phyloP scores from a whole-genome alignment of 1,140 invertebrate species.

The Oedothorax gibbosus region DNA sequence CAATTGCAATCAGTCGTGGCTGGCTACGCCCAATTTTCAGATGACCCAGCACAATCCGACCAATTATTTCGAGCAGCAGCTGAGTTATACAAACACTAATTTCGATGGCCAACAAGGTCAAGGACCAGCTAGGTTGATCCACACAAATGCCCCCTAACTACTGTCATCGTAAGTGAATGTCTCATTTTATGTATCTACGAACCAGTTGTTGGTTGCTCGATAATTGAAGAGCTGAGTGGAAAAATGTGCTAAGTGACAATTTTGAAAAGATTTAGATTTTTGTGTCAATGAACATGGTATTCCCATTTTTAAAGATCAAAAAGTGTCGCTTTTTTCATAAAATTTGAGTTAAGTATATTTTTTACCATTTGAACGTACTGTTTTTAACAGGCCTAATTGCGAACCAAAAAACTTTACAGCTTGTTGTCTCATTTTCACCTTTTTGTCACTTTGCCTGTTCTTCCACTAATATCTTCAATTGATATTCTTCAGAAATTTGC shows the following conservation, averaged over 20 bases:
- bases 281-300: too few relatives aligned
- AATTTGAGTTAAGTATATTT: too few relatives aligned
- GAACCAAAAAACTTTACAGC: too few relatives aligned
- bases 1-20: slow-evolving; percentile 53
- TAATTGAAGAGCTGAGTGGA: not conserved
- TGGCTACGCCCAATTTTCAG: slow-evolving; percentile 55
- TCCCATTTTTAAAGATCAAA: too few relatives aligned
- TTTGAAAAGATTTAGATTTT: not conserved
- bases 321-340: too few relatives aligned
- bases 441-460: too few relatives aligned
- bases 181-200: not conserved
- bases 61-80: slow-evolving; percentile 50
- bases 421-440: too few relatives aligned
- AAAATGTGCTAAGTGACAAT: not conserved
- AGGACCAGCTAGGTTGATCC: not conserved
- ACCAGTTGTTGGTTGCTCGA: not conserved
- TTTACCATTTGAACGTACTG: too few relatives aligned
- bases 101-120: not conserved
- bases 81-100: slow-evolving; percentile 25
- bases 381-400: too few relatives aligned
- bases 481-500: too few relatives aligned
- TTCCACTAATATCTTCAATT: too few relatives aligned
- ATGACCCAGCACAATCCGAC: slow-evolving; percentile 52
- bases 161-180: not conserved
- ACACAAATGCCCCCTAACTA: not conserved